Conservation (phyloP, 2,113 vertebrate genomes). For the Daphoenositta chrysoptera region DNA sequence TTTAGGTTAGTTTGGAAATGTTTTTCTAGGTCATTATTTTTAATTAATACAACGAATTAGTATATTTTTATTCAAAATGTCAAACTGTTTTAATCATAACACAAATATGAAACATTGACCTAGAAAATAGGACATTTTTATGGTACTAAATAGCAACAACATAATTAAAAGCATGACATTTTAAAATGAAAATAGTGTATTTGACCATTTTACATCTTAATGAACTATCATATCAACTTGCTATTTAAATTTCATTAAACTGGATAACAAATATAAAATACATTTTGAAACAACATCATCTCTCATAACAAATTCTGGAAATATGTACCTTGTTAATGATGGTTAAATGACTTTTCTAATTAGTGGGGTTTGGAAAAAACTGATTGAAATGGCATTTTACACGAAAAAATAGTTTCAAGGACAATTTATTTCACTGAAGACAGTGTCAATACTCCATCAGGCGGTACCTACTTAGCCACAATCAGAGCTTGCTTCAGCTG, state of each 20-base stretch:
- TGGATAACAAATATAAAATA: neutral
- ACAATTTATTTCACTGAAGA: constrained; percentile 6
- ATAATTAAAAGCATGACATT: constrained; percentile 39
- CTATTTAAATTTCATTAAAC: constrained; percentile 16
- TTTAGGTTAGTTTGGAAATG: constrained; percentile 4
- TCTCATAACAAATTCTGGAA: constrained; percentile 2
- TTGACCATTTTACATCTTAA: constrained; percentile 42
- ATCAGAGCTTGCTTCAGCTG: neutral
- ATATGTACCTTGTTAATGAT: constrained; percentile 15
- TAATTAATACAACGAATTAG: constrained; percentile 49
- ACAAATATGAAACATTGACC: constrained; percentile 29
- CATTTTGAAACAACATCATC: neutral
- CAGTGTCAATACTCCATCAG: neutral
- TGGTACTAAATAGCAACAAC: constrained; percentile 14
- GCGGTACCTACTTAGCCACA: neutral
- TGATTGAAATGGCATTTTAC: constrained; percentile 25
- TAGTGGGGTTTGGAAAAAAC: neutral
- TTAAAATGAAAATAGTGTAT: constrained; percentile 36
- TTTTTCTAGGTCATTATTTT: constrained; percentile 57
- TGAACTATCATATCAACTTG: constrained; percentile 1
- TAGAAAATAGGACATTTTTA: constrained; percentile 25
- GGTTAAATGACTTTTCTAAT: constrained; percentile 37
- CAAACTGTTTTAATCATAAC: constrained; percentile 41
- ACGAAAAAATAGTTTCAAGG: constrained; percentile 30
- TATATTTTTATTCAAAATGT: constrained; percentile 57